Conservation (phyloP, 2,797 vertebrate genomes). For the Diplodus sargus region DNA sequence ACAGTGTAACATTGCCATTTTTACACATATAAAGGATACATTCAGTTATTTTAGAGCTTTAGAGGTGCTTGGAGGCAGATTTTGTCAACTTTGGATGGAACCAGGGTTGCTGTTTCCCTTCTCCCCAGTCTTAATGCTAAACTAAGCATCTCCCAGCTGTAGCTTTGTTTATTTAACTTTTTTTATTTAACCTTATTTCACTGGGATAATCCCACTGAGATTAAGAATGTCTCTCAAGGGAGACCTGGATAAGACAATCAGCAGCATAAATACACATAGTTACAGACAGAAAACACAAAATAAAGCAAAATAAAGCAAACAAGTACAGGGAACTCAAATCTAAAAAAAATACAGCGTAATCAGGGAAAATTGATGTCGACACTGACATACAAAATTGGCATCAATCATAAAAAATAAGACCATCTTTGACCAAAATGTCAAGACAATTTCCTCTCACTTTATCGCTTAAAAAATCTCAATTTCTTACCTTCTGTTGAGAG, state of each 20-base stretch:
- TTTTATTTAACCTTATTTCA: no score
- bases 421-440: not conserved
- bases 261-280: no score
- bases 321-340: no score
- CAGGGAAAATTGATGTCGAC: not conserved
- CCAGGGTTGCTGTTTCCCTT: not conserved
- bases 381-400: not conserved
- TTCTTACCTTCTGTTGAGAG: constrained; percentile 55
- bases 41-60: not conserved
- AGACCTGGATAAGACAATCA: no score
- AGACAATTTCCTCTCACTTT: not conserved
- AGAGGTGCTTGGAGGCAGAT: not conserved
- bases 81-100: not conserved
- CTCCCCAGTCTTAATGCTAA: not conserved
- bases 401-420: not conserved
- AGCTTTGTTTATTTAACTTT: not conserved
- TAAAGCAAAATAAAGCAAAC: no score
- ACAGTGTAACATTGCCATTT: no score
- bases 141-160: not conserved
- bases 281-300: no score
- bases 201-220: no score
- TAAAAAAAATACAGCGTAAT: no score
- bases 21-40: no score
- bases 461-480: not conserved
- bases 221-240: no score